Evolutionary conservation across 2,888 invertebrate species (phyloP).

Genomic region (Rhagophthalmus giganteus): DNA sequence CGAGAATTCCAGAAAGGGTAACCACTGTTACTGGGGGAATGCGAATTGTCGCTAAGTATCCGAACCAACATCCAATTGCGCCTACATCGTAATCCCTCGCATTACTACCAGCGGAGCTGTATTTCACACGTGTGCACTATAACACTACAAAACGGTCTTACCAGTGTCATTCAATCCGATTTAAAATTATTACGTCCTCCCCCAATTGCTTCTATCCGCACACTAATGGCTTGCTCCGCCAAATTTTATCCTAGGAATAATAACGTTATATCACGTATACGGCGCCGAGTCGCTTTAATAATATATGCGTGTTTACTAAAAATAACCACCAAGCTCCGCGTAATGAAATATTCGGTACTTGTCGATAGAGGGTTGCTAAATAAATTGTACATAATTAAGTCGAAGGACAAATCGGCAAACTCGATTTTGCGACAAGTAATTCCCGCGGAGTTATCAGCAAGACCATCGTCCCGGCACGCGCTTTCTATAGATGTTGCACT

Average conservation of each 20-base stretch:
- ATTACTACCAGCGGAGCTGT: conserved; percentile 45
- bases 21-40: conserved; percentile 53
- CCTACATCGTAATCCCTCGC: conserved; percentile 50
- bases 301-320: conserved; percentile 22
- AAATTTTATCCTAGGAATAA: conserved; percentile 28
- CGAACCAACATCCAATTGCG: conserved; percentile 49
- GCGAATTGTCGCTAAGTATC: conserved; percentile 57
- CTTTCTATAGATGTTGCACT: conserved; percentile 31
- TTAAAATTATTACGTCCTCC: conserved; percentile 37
- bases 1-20: conserved; percentile 52
- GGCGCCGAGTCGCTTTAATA: conserved; percentile 32
- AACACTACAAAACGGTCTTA: conserved; percentile 32
- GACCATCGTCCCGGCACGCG: conserved; percentile 23
- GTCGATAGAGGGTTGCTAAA: too few species aligned
- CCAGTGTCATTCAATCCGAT: conserved; percentile 29
- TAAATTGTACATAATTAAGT: too few species aligned
- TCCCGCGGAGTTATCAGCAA: background rate
- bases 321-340: background rate
- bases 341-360: too few species aligned
- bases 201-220: conserved; percentile 17
- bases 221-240: conserved; percentile 14
- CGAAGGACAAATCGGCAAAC: too few species aligned
- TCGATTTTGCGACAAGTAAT: too few species aligned
- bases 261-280: conserved; percentile 32
- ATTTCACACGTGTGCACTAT: conserved; percentile 38